A percentile compares a stretch with the other conserved stretches of the same genome.
Evolutionary conservation across 2,797 vertebrate species (phyloP).

Genomic region (Eospalax fontanierii): DNA sequence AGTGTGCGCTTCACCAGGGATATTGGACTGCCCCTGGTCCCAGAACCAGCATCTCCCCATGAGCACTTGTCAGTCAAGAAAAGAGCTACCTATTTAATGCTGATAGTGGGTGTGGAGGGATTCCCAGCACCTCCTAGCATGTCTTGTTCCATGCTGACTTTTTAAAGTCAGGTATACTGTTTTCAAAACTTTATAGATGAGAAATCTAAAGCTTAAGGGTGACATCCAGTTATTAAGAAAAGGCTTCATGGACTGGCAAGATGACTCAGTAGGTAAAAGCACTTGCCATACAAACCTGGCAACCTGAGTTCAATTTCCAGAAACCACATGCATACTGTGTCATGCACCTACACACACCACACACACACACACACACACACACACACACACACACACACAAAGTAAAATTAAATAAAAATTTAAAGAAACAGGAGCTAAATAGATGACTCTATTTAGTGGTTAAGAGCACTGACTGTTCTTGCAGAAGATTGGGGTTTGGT

Average conservation of each 20-base stretch:
- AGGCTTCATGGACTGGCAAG: neutral
- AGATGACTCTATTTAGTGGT: too few relatives aligned
- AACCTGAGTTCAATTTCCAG: neutral
- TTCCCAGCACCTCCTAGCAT: neutral
- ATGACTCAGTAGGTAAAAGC: neutral
- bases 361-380: neutral
- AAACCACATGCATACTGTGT: neutral
- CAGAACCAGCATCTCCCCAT: neutral
- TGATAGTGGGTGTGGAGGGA: neutral
- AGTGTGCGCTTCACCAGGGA: neutral
- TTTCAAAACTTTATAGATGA: slow-evolving; percentile 16
- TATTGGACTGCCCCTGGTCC: neutral
- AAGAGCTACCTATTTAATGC: neutral
- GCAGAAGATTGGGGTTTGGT: too few relatives aligned
- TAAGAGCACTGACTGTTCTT: too few relatives aligned
- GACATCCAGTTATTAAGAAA: neutral
- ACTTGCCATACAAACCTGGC: neutral
- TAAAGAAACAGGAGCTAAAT: too few relatives aligned
- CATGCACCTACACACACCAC: neutral
- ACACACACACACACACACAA: too few relatives aligned
- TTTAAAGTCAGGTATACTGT: neutral
- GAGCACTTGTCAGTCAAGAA: too few relatives aligned
- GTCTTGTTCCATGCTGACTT: neutral
- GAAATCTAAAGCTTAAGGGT: slow-evolving; percentile 33
- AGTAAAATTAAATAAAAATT: too few relatives aligned